Conservation (phyloP, 2,888 invertebrate genomes). For the Drosophila infuscata region DNA sequence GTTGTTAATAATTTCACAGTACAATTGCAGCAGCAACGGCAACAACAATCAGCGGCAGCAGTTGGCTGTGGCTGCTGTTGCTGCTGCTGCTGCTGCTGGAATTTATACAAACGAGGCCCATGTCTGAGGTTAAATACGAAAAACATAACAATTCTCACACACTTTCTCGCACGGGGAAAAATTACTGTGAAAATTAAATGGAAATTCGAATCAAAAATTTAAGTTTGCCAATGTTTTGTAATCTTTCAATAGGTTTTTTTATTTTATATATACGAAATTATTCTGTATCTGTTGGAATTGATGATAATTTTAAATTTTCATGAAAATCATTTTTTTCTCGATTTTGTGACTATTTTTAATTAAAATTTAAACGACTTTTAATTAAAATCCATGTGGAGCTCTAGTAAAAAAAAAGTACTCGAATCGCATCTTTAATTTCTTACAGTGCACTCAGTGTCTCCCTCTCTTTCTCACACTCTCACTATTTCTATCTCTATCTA, state of each 20-base stretch:
- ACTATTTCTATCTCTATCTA: not conserved
- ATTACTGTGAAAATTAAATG: not conserved
- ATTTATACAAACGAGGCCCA: conserved; percentile 80
- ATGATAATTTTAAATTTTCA: not conserved
- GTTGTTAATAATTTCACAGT: conserved; percentile 76
- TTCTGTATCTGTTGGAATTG: not conserved
- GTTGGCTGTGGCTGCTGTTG: conserved; percentile 56
- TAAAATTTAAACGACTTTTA: not conserved
- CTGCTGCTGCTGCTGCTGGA: conserved; percentile 55
- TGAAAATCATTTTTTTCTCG: not conserved
- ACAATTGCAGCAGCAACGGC: conserved; percentile 62
- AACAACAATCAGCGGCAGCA: conserved; percentile 52
- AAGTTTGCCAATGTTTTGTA: not conserved
- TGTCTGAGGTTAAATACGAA: conserved; percentile 81
- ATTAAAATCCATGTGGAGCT: not conserved
- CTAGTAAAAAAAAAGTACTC: not conserved
- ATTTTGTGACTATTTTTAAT: not conserved
- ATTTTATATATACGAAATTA: accelerated
- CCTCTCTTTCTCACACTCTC: not conserved
- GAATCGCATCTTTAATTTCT: not conserved
- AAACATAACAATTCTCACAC: conserved; percentile 73
- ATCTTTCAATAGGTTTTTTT: not conserved
- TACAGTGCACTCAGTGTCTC: not conserved
- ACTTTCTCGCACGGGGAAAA: not conserved
- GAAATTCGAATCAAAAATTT: not conserved